Evolutionary conservation across 1,140 invertebrate genomes (phyloP), one percentile per base, ranked within the genome.

Genomic region (Dendrolimus punctatus): DNA sequence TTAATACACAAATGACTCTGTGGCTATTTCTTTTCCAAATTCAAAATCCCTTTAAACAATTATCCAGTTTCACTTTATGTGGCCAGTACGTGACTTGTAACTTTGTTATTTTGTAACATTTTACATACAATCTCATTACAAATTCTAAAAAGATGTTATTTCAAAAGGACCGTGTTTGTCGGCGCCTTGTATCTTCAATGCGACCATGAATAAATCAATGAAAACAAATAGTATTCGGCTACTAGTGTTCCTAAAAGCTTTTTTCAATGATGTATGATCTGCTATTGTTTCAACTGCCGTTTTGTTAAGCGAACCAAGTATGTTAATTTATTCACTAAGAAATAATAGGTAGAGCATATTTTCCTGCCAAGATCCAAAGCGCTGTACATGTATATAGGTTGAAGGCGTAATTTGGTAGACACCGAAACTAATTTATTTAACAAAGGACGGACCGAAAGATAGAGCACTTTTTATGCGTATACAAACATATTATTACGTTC

Each of bases 401-500:
- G 48, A 73, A 76, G 73, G 87, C 87, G 87, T 88, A 88, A 88
- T 87, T 85, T 88, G 85, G 87, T 88, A 87, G 87, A 87, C 82
- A 88, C 87, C 87, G 85, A 87, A 87, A 83, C 87, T 87, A 88
- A 88, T 88, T 87, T 88, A 87, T 87, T 87, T 87, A 87, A 88
- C 87, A 88, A 88, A 85, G 80, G 79, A 80, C 68, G 64, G 73
- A 68, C 73, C 79, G 74, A 71, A 77, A 67, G 79, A 82, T 81
- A 82, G 74, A 80, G 53, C 68, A 78, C 67, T 83, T 83, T 83
- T 83, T 86, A 78, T 85, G 60, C 64, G 66, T 77, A 72, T 76
- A 84, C 76, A 85, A 86, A 83, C 73, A 80, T 77, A 79, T 81
- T 79, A 76, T 72, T 73, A 69, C 68, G 72, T 71, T 62, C 61